phyloP scores from a whole-genome alignment of 2,888 invertebrate species.

The Junonia oenone region DNA sequence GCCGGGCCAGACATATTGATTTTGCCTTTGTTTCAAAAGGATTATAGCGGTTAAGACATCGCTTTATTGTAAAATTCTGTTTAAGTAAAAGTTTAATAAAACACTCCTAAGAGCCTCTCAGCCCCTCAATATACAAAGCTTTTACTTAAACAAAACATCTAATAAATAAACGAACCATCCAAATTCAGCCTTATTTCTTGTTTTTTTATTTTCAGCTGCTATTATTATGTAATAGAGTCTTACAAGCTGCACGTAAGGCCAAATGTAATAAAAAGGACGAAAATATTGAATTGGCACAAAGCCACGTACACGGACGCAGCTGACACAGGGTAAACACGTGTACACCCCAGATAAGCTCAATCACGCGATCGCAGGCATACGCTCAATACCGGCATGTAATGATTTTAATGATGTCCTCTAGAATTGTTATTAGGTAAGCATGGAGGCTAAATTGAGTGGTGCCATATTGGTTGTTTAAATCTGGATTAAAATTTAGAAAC shows the following conservation, averaged over 20 bases:
- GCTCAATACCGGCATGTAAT: not conserved
- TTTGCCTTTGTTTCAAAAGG: not conserved
- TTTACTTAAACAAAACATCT: not conserved
- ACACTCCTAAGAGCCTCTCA: not conserved
- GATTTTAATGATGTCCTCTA: not conserved
- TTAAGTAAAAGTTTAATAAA: not conserved
- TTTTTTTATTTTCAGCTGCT: no score
- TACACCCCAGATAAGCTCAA: slow-evolving; percentile 13
- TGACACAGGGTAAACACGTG: slow-evolving; percentile 7
- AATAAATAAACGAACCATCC: no score
- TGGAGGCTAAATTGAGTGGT: no score
- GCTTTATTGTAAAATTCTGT: not conserved
- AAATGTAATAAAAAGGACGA: not conserved
- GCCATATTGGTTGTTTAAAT: no score
- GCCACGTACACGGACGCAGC: slow-evolving; percentile 1
- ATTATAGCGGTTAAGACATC: not conserved
- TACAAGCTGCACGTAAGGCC: not conserved
- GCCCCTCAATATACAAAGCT: not conserved
- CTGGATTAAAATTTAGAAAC: no score
- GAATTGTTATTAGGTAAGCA: not conserved
- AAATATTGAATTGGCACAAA: slow-evolving; percentile 11
- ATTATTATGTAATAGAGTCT: not conserved
- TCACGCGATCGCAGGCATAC: slow-evolving; percentile 3
- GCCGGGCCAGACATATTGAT: no score
- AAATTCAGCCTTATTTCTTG: no score